phyloP scores from a whole-genome alignment of 1,140 invertebrate species.

The Thaumetopoea pityocampa region DNA sequence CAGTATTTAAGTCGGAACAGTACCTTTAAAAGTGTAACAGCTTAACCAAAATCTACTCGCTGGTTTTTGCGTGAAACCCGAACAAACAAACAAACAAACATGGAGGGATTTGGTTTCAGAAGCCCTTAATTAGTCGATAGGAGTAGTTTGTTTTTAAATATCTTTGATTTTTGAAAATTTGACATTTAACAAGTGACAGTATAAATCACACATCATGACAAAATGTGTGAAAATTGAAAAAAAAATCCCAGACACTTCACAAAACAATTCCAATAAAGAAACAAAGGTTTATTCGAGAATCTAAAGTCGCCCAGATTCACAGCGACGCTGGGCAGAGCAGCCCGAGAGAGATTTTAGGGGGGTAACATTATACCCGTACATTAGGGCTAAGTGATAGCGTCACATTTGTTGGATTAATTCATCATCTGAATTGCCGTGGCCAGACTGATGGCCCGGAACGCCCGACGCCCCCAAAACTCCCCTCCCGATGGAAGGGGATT shows the following conservation, averaged over 20 bases:
- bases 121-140: no score
- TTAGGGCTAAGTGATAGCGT: conserved; percentile 74
- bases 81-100: no score
- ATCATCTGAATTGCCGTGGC: conserved; percentile 74
- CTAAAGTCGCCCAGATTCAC: conserved; percentile 33
- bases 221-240: conserved; percentile 12
- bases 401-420: conserved; percentile 75
- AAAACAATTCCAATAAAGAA: conserved; percentile 20
- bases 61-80: no score
- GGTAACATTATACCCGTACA: conserved; percentile 74
- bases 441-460: conserved; percentile 71
- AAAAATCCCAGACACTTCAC: conserved; percentile 16
- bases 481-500: conserved; percentile 15
- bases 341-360: conserved; percentile 46
- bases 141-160: no score
- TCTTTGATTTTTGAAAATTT: no score
- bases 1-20: no score
- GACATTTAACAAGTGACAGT: not conserved
- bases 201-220: not conserved
- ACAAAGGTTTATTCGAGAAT: conserved; percentile 31
- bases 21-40: no score
- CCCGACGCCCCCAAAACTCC: conserved; percentile 21
- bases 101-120: no score
- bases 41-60: no score
- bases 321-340: conserved; percentile 25